A percentile compares a stretch with the other conserved stretches of the same genome.
phyloP scores from a whole-genome alignment of 2,888 invertebrate genomes.

The Drymonia ruficornis region DNA sequence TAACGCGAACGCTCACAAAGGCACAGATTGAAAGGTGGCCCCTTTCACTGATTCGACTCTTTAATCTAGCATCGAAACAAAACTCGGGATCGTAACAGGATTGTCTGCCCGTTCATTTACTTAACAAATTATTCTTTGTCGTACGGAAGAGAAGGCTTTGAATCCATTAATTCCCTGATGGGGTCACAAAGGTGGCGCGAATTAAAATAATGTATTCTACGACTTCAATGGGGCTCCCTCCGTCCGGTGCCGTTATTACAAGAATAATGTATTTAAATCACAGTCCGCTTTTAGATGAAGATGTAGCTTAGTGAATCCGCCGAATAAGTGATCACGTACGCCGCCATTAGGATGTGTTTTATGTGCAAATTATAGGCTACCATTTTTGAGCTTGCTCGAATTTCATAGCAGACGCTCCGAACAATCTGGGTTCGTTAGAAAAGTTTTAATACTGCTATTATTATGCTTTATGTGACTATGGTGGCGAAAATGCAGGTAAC shows the following conservation, averaged over 20 bases:
- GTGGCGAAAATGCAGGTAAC: too few species aligned
- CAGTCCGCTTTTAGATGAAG: conserved; percentile 81
- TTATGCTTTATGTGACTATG: too few species aligned
- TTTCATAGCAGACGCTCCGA: conserved; percentile 52
- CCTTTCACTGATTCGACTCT: conserved; percentile 76
- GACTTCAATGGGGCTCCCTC: conserved; percentile 80
- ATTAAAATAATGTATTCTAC: conserved; percentile 85
- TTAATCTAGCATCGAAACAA: conserved; percentile 83
- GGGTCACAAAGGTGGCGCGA: conserved; percentile 83
- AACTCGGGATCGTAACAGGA: conserved; percentile 78
- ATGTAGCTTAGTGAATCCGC: conserved; percentile 75
- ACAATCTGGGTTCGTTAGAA: conserved; percentile 79
- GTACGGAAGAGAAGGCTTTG: conserved; percentile 83
- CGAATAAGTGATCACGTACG: conserved; percentile 83
- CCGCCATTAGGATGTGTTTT: conserved; percentile 81
- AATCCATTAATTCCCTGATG: conserved; percentile 83
- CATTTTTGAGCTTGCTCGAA: conserved; percentile 77
- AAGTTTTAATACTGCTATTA: conserved; percentile 58
- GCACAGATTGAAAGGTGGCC: conserved; percentile 68
- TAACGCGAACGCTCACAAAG: conserved; percentile 76
- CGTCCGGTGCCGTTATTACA: conserved; percentile 82
- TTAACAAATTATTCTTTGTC: conserved; percentile 85
- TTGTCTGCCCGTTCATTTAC: conserved; percentile 83
- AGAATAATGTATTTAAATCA: conserved; percentile 85
- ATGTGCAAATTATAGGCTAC: conserved; percentile 83